phyloP scores from a whole-genome alignment of 2,888 invertebrate species.

The Nemotelus nigrinus region DNA sequence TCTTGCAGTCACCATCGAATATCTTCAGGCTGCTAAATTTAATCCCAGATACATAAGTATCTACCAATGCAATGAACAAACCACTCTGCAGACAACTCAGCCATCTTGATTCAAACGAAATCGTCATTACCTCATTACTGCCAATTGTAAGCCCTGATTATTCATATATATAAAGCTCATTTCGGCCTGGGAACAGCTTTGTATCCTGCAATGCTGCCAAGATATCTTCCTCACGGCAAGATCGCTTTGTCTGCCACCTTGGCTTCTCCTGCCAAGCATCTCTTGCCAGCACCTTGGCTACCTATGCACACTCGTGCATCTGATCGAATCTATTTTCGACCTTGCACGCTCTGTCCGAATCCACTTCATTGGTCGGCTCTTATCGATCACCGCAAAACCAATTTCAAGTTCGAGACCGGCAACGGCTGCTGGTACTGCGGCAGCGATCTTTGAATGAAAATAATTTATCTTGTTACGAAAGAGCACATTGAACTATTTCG shows the following conservation, averaged over 20 bases:
- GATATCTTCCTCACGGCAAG: background rate
- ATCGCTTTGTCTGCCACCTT: too few species aligned
- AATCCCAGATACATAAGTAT: too few species aligned
- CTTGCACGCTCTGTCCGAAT: conserved; percentile 8
- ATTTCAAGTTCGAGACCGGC: conserved; percentile 29
- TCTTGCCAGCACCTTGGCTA: too few species aligned
- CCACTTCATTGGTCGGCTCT: background rate
- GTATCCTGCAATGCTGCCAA: background rate
- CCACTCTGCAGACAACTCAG: too few species aligned
- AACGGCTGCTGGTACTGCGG: background rate
- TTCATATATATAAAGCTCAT: too few species aligned
- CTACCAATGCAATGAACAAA: too few species aligned
- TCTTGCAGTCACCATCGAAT: too few species aligned
- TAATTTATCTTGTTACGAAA: conserved; percentile 48
- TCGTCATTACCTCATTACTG: background rate
- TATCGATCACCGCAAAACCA: conserved; percentile 29
- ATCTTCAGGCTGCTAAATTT: too few species aligned
- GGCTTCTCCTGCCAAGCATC: too few species aligned
- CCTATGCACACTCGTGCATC: background rate
- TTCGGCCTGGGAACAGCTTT: too few species aligned
- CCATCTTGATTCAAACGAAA: too few species aligned
- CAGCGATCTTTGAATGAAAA: conserved; percentile 41
- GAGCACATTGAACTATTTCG: conserved; percentile 49
- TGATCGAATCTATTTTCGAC: conserved; percentile 19
- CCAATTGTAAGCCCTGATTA: too few species aligned